phyloP scores from a whole-genome alignment of 2,888 invertebrate genomes.

The Drosophila pseudotakahashii region DNA sequence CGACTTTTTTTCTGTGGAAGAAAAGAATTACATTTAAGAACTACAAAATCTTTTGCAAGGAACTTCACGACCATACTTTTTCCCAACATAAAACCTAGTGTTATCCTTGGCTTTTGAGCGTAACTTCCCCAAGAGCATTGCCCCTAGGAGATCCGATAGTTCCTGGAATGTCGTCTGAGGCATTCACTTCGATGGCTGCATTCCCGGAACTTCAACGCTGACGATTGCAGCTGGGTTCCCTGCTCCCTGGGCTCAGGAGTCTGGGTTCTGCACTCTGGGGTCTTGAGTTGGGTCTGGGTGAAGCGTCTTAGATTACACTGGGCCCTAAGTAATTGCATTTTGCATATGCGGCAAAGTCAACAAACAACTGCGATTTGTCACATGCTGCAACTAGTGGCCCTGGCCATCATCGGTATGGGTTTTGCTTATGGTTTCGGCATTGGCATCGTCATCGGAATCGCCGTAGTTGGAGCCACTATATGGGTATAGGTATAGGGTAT shows the following conservation, averaged over 20 bases:
- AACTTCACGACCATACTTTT: no score
- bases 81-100: not conserved
- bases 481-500: not conserved
- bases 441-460: constrained; percentile 9
- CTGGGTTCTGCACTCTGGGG: constrained; percentile 7
- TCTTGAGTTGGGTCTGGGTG: constrained; percentile 2
- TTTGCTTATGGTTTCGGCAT: constrained; percentile 9
- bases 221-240: constrained; percentile 24
- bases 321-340: constrained; percentile 65
- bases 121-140: constrained; percentile 44
- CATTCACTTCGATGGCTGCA: constrained; percentile 49
- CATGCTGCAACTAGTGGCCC: constrained; percentile 47
- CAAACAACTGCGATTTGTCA: constrained; percentile 63
- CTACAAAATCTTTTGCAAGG: no score
- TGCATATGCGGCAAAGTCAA: constrained; percentile 47
- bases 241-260: constrained; percentile 2
- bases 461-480: constrained; percentile 11
- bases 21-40: no score
- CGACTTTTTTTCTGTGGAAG: no score
- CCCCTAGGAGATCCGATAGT: constrained; percentile 39
- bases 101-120: constrained; percentile 30
- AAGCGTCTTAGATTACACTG: constrained; percentile 66
- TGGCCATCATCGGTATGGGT: constrained; percentile 44
- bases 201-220: constrained; percentile 52
- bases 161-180: constrained; percentile 73